phyloP scores from a whole-genome alignment of 2,113 vertebrate species.

The Equus przewalskii region DNA sequence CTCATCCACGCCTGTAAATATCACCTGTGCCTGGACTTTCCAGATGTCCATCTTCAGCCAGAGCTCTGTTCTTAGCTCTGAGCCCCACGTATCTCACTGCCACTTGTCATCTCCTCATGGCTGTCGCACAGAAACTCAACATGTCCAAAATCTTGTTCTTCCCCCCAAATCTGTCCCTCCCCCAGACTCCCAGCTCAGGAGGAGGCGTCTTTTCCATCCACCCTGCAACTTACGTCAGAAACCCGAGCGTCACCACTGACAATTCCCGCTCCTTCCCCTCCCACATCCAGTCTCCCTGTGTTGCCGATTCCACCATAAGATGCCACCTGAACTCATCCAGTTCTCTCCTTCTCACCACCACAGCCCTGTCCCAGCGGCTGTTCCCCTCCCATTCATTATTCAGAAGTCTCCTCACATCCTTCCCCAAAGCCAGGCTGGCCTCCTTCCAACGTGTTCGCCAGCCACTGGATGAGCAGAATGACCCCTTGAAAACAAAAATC shows the following conservation, averaged over 20 bases:
- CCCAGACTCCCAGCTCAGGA: neutral
- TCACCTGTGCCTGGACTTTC: neutral
- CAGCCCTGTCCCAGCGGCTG: neutral
- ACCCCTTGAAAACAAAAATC: conserved; percentile 60
- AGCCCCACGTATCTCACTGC: neutral
- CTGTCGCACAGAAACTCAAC: neutral
- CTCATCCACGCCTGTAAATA: neutral
- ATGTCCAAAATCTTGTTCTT: neutral
- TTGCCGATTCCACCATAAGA: neutral
- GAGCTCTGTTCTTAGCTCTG: neutral
- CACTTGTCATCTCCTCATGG: neutral
- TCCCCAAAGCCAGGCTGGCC: conserved; percentile 51
- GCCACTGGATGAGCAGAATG: neutral
- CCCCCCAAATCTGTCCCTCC: neutral
- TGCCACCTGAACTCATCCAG: conserved; percentile 57
- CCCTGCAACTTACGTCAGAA: neutral
- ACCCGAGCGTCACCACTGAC: neutral
- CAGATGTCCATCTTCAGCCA: neutral
- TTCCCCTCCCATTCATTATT: neutral
- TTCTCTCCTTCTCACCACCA: neutral
- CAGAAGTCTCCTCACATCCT: conserved; percentile 69
- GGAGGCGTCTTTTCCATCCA: neutral
- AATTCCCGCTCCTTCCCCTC: neutral
- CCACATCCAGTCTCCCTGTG: neutral
- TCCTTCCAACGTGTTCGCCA: conserved; percentile 38